A percentile compares a stretch with the other conserved stretches of the same genome.
These are phyloP conservation scores for Hippocampus guttulatus DNA, from an alignment of 2,113 vertebrate genomes.

Conservation along the genomic window DNA sequence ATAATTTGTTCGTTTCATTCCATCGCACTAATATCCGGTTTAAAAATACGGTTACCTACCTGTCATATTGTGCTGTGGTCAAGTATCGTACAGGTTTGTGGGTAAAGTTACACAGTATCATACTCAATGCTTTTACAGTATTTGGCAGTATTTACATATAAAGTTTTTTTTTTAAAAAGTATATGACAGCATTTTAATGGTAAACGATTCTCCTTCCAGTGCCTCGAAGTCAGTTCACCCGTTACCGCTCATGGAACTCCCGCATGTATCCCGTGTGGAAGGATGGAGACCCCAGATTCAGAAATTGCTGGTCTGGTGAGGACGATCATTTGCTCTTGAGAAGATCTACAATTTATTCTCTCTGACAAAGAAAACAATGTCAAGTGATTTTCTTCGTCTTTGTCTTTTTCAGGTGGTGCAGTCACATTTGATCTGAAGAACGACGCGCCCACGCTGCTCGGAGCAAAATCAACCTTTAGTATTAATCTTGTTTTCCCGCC, in stretches of 20 bases:
- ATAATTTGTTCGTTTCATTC: background rate
- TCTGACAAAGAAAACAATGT: background rate
- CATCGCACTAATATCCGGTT: background rate
- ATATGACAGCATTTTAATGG: background rate
- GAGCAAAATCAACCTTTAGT: constrained; percentile 81
- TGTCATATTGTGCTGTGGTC: no score
- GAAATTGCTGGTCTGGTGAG: constrained; percentile 84
- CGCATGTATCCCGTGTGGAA: constrained; percentile 82
- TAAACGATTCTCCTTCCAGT: constrained; percentile 48
- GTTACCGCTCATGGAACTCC: constrained; percentile 77
- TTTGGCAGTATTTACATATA: background rate
- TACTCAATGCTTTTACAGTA: background rate
- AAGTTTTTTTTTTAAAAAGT: no score
- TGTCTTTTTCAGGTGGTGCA: constrained; percentile 74
- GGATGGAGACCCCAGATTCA: constrained; percentile 65
- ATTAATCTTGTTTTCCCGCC: constrained; percentile 79
- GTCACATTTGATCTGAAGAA: constrained; percentile 81
- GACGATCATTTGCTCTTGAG: background rate
- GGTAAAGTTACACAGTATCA: background rate
- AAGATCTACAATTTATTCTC: background rate
- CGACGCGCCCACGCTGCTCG: constrained; percentile 83
- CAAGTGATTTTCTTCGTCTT: background rate
- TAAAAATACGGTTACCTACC: background rate
- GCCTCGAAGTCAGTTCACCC: constrained; percentile 54
- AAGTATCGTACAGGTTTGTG: background rate